Percentiles rank a stretch among this genome's conserved stretches.
Evolutionary conservation across 2,113 vertebrate genomes (phyloP).

Genomic region (Chaetops frenatus): DNA sequence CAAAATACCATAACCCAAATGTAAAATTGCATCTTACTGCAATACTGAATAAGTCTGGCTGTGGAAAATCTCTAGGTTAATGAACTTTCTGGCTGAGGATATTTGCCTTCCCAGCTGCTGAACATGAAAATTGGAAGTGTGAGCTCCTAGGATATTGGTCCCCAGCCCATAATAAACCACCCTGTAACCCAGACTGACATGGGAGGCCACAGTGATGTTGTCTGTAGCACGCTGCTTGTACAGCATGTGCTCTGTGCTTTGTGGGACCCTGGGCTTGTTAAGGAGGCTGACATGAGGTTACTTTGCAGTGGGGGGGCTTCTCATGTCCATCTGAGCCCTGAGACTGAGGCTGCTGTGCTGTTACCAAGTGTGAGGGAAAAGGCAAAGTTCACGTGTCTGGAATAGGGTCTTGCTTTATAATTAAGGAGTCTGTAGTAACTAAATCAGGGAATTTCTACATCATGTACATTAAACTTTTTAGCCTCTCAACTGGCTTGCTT

Average conservation of each 20-base stretch:
- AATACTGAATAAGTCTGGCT: not conserved
- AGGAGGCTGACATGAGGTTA: not conserved
- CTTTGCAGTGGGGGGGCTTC: not conserved
- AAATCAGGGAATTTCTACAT: not conserved
- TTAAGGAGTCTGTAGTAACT: not conserved
- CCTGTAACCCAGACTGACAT: not conserved
- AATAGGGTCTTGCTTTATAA: not conserved
- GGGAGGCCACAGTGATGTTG: not conserved
- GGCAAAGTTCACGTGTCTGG: not conserved
- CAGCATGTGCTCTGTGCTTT: not conserved
- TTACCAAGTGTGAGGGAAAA: not conserved
- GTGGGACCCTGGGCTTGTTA: not conserved
- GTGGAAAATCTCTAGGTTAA: conserved; percentile 32
- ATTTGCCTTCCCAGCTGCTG: conserved; percentile 63
- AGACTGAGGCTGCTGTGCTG: not conserved
- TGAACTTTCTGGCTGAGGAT: conserved; percentile 30
- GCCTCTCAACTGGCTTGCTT: not conserved
- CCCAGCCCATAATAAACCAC: not conserved
- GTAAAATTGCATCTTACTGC: conserved; percentile 25
- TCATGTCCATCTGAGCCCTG: not conserved
- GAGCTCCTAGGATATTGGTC: conserved; percentile 26
- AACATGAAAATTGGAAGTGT: conserved; percentile 21
- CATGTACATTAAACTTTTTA: not conserved
- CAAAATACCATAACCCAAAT: not conserved
- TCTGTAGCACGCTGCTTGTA: not conserved